These are phyloP conservation scores for Drosophila carrolli DNA, from an alignment of 1,140 invertebrate species.

Conservation along the genomic window DNA sequence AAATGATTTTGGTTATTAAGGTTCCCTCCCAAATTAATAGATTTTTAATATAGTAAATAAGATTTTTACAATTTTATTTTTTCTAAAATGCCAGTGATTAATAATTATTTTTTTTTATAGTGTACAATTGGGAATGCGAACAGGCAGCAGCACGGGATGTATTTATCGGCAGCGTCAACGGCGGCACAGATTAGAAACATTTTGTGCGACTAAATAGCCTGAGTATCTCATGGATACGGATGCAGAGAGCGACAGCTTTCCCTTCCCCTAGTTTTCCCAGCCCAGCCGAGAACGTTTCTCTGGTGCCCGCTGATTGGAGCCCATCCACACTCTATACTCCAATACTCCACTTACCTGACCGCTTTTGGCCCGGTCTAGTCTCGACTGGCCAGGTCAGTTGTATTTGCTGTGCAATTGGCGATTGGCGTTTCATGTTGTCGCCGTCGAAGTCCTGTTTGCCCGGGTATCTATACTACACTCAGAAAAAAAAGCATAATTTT, in stretches of 20 bases:
- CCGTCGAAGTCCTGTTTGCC: slow-evolving; percentile 28
- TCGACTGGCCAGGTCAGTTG: slow-evolving; percentile 21
- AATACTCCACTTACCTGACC: slow-evolving; percentile 6
- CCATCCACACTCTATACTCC: neutral
- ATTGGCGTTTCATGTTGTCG: slow-evolving; percentile 22
- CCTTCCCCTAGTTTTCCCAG: slow-evolving; percentile 33
- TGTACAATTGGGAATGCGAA: slow-evolving; percentile 17
- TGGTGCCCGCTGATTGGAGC: slow-evolving; percentile 3
- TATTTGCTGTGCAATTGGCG: slow-evolving; percentile 23
- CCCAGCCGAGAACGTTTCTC: slow-evolving; percentile 22
- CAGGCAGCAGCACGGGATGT: slow-evolving; percentile 37
- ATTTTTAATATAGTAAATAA: no score
- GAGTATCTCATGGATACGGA: slow-evolving; percentile 67
- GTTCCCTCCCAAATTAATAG: no score
- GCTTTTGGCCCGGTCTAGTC: slow-evolving; percentile 11
- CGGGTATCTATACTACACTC: neutral
- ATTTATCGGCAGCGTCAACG: slow-evolving; percentile 51
- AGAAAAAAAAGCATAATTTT: no score
- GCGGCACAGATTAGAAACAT: slow-evolving; percentile 73
- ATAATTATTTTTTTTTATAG: neutral
- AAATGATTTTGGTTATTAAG: no score
- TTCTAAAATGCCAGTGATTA: no score
- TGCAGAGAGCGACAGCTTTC: slow-evolving; percentile 43
- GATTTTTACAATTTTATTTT: no score
- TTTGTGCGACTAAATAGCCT: slow-evolving; percentile 65